Percentiles rank a stretch among this genome's conserved stretches.
Conservation (phyloP, 2,113 vertebrate species). For the Dendropsophus ebraccatus region DNA sequence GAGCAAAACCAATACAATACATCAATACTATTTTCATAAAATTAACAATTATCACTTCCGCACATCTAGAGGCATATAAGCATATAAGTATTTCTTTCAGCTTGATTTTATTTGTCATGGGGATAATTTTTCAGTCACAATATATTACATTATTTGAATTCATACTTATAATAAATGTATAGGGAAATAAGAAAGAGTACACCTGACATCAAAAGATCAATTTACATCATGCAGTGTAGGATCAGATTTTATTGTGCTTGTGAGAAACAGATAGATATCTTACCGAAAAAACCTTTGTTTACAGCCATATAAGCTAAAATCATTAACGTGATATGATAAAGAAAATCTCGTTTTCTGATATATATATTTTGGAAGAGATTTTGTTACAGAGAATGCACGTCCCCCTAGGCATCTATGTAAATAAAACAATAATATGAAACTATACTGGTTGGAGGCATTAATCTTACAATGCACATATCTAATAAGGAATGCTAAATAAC, state of each 20-base stretch:
- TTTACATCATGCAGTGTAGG: slow-evolving; percentile 21
- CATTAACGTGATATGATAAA: background rate
- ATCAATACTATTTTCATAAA: slow-evolving; percentile 11
- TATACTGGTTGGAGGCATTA: background rate
- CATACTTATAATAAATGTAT: slow-evolving; percentile 34
- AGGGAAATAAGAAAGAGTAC: slow-evolving; percentile 32
- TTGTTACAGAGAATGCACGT: background rate
- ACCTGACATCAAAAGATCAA: slow-evolving; percentile 38
- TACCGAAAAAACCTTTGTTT: too few species aligned
- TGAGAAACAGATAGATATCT: background rate
- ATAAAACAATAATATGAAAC: slow-evolving; percentile 3
- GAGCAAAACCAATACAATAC: background rate
- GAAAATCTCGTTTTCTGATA: background rate
- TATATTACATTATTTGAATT: slow-evolving; percentile 49
- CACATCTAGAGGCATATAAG: slow-evolving; percentile 10
- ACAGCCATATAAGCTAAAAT: too few species aligned
- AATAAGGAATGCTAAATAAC: slow-evolving; percentile 7
- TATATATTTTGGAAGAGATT: background rate
- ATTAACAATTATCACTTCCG: background rate
- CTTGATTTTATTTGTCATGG: slow-evolving; percentile 46
- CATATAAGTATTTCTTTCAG: background rate
- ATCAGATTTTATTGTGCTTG: slow-evolving; percentile 47
- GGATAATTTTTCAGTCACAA: slow-evolving; percentile 28
- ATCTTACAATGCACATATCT: slow-evolving; percentile 17
- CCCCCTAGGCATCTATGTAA: background rate